Conservation (phyloP, 2,888 invertebrate species). For the Bibio marci region DNA sequence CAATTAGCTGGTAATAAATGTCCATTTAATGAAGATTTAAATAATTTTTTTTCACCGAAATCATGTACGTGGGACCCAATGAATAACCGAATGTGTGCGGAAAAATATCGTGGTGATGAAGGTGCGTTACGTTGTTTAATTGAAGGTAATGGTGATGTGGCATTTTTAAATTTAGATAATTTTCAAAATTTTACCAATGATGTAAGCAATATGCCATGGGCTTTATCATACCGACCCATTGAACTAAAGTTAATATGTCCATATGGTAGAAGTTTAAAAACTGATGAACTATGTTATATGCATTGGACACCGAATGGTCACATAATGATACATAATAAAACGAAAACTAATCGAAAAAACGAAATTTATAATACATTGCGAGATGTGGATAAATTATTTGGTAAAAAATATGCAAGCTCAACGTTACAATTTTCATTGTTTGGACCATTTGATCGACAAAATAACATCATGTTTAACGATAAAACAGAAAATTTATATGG, state of each 20-base stretch:
- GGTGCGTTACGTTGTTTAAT: slow-evolving; percentile 49
- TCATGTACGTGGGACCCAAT: slow-evolving; percentile 40
- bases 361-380: slow-evolving; percentile 55
- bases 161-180: slow-evolving; percentile 49
- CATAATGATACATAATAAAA: slow-evolving; percentile 41
- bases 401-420: slow-evolving; percentile 36
- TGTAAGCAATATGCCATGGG: slow-evolving; percentile 31
- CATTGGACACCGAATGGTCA: slow-evolving; percentile 54
- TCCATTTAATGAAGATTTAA: slow-evolving; percentile 12
- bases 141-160: slow-evolving; percentile 55
- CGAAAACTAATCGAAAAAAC: slow-evolving; percentile 36
- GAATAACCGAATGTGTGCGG: slow-evolving; percentile 15
- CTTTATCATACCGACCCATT: slow-evolving; percentile 18
- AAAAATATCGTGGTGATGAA: slow-evolving; percentile 35
- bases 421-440: slow-evolving; percentile 51
- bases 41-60: slow-evolving; percentile 43
- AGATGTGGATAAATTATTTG: slow-evolving; percentile 52
- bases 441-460: slow-evolving; percentile 44
- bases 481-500: slow-evolving; percentile 19
- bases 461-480: slow-evolving; percentile 40
- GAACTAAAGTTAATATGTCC: slow-evolving; percentile 42
- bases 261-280: neutral
- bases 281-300: slow-evolving; percentile 35
- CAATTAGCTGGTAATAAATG: slow-evolving; percentile 26
- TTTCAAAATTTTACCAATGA: slow-evolving; percentile 41